A percentile compares a stretch with the other conserved stretches of the same genome.
Conservation (phyloP, 2,113 vertebrate species). For the Sebastes schlegelii region DNA sequence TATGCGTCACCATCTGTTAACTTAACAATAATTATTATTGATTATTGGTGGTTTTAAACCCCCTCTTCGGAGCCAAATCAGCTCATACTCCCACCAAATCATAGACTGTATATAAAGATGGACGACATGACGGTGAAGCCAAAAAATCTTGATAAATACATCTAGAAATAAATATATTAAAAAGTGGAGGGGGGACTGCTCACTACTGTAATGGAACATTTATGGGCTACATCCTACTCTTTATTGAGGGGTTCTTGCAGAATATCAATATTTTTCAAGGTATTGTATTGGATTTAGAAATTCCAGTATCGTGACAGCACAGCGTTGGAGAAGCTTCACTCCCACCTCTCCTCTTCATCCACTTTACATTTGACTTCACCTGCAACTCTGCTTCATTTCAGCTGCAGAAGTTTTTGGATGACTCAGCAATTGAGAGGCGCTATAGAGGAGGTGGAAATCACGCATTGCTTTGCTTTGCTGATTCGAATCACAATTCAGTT, state of each 20-base stretch:
- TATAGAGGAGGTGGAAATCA: background rate
- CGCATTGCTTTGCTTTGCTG: background rate
- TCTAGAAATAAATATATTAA: no score
- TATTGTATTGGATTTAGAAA: no score
- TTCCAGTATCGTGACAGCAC: no score
- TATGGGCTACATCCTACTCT: no score
- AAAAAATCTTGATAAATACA: no score
- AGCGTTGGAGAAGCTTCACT: background rate
- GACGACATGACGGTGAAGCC: no score
- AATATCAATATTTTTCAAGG: no score
- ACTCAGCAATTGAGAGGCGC: constrained; percentile 9
- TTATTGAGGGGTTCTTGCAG: no score
- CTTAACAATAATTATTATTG: constrained; percentile 2
- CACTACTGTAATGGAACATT: no score
- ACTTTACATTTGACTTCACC: constrained; percentile 3
- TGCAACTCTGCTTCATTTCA: background rate
- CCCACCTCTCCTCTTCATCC: background rate
- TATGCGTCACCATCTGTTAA: background rate
- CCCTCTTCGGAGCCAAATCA: background rate
- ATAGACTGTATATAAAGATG: no score
- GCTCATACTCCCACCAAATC: background rate
- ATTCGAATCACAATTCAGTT: background rate
- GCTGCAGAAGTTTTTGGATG: constrained; percentile 22
- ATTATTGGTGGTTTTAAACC: background rate
- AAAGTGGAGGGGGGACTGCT: no score